Evolutionary conservation across 1,140 invertebrate species (phyloP).

Genomic region (Rhopalosiphum padi): DNA sequence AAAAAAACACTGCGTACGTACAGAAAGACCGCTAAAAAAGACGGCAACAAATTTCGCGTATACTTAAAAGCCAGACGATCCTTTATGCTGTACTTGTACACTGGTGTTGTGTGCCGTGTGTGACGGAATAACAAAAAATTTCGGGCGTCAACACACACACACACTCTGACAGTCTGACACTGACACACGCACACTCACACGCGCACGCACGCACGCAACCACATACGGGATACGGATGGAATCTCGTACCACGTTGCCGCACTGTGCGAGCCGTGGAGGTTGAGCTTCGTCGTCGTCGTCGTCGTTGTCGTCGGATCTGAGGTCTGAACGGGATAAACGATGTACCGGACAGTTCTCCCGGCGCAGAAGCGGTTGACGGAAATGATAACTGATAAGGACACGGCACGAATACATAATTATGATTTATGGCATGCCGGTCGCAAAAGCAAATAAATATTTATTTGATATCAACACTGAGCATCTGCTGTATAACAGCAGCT

Average conservation of each 20-base stretch:
- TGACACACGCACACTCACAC: background rate
- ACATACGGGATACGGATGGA: background rate
- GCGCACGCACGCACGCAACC: background rate
- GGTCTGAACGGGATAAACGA: background rate
- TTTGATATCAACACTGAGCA: background rate
- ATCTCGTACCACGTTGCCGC: slow-evolving; percentile 51
- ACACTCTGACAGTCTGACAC: background rate
- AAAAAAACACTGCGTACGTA: slow-evolving; percentile 4
- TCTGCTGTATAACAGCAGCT: too few species aligned
- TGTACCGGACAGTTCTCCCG: background rate
- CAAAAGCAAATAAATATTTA: background rate
- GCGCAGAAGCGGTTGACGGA: background rate
- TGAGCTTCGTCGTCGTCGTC: slow-evolving; percentile 12
- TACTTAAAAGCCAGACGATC: background rate
- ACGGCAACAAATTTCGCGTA: background rate
- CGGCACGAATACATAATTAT: too few species aligned
- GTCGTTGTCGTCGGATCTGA: too few species aligned
- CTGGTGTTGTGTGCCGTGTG: too few species aligned
- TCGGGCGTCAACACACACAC: slow-evolving; percentile 50
- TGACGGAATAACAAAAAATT: slow-evolving; percentile 49
- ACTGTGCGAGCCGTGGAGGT: slow-evolving; percentile 18
- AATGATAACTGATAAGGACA: background rate
- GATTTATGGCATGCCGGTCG: background rate
- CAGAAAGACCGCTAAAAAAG: background rate
- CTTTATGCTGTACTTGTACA: background rate